phyloP scores from a whole-genome alignment of 2,113 vertebrate genomes.

The Bambusicola thoracicus region DNA sequence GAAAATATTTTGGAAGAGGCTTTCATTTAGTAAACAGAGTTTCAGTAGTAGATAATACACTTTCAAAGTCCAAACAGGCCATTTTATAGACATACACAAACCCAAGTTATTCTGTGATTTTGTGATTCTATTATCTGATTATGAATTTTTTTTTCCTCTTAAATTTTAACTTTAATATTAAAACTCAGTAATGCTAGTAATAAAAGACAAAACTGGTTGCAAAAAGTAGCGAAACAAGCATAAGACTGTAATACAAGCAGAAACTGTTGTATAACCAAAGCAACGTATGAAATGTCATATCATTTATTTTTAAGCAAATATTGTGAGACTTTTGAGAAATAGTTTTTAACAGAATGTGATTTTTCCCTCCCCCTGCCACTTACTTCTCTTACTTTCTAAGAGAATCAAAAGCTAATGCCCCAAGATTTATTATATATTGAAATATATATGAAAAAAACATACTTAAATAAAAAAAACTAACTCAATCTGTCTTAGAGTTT shows the following conservation, averaged over 20 bases:
- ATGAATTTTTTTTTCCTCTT: no score
- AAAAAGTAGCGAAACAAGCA: background rate
- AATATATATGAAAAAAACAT: background rate
- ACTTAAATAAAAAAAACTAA: background rate
- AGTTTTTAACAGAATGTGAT: background rate
- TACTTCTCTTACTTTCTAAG: background rate
- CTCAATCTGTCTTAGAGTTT: background rate
- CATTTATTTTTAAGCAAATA: background rate
- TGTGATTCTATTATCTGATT: background rate
- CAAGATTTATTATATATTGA: background rate
- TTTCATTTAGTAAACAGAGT: background rate
- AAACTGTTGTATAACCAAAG: background rate
- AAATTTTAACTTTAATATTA: no score
- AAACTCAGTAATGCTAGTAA: no score
- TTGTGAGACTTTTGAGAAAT: background rate
- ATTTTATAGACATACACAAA: background rate
- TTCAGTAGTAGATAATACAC: background rate
- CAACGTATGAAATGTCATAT: background rate
- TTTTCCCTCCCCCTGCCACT: fast-evolving
- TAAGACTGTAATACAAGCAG: background rate
- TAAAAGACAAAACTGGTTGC: background rate
- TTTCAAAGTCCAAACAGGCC: background rate
- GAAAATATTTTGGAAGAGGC: background rate
- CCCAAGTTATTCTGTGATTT: no score
- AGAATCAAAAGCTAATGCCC: background rate